phyloP scores from a whole-genome alignment of 1,140 invertebrate genomes.

The Anastatus disparis region DNA sequence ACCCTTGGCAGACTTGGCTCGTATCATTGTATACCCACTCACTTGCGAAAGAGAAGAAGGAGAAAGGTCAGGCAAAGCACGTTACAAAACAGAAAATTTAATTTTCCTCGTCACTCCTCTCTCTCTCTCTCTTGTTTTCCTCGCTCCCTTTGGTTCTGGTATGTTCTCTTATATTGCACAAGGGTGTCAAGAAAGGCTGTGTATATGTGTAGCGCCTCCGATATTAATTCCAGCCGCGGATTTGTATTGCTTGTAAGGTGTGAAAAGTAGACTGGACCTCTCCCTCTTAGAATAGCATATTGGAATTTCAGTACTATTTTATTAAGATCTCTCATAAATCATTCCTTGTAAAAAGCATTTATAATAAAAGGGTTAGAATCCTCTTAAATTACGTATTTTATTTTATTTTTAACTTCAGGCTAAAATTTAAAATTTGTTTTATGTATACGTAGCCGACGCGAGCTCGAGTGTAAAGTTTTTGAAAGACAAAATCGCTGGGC shows the following conservation, averaged over 20 bases:
- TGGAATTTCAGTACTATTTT: constrained; percentile 27
- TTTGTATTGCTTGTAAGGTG: constrained; percentile 32
- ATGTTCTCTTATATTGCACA: constrained; percentile 46
- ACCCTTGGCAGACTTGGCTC: constrained; percentile 48
- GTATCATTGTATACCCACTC: constrained; percentile 47
- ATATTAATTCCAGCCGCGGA: constrained; percentile 34
- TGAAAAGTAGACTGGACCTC: constrained; percentile 3
- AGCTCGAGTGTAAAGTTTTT: too few species aligned
- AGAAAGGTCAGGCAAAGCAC: constrained; percentile 47
- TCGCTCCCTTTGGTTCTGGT: constrained; percentile 25
- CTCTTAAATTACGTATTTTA: neutral
- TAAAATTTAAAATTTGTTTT: too few species aligned
- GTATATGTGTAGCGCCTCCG: neutral
- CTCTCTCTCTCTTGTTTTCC: constrained; percentile 18
- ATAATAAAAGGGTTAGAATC: neutral
- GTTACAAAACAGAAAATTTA: constrained; percentile 61
- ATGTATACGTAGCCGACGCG: too few species aligned
- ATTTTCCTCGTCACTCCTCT: constrained; percentile 50
- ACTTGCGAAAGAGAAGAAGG: too few species aligned
- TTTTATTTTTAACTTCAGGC: constrained; percentile 14
- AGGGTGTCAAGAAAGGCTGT: constrained; percentile 36
- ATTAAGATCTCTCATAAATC: constrained; percentile 37
- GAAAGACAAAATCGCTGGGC: too few species aligned
- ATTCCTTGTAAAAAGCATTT: neutral
- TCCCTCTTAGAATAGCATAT: neutral